Conservation (phyloP, 2,888 invertebrate species). For the Pteria penguin region DNA sequence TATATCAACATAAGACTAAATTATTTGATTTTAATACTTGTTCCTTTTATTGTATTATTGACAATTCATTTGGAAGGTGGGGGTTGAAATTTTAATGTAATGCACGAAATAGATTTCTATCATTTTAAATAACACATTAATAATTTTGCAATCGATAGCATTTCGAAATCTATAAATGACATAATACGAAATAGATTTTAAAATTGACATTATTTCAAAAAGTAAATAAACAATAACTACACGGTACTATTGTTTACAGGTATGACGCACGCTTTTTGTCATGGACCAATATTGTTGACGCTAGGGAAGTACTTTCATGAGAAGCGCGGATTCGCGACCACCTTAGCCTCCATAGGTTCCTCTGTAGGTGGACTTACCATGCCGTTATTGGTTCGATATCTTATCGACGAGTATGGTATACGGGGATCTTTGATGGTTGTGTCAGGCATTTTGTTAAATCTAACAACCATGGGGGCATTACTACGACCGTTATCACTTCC, state of each 20-base stretch:
- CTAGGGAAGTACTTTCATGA: constrained; percentile 29
- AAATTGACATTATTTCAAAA: too few relatives aligned
- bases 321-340: constrained; percentile 24
- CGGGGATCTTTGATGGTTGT: constrained; percentile 31
- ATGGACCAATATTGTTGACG: constrained; percentile 31
- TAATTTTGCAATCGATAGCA: too few relatives aligned
- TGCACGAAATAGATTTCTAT: too few relatives aligned
- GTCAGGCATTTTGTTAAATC: constrained; percentile 34
- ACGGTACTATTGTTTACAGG: constrained; percentile 5
- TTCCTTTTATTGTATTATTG: too few relatives aligned
- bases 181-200: too few relatives aligned
- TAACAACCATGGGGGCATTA: constrained; percentile 37
- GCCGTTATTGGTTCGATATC: constrained; percentile 17
- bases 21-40: too few relatives aligned
- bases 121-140: too few relatives aligned
- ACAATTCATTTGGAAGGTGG: too few relatives aligned
- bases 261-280: constrained; percentile 9
- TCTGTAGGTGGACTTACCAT: constrained; percentile 26
- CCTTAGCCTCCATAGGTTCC: constrained; percentile 19
- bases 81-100: too few relatives aligned
- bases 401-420: constrained; percentile 17
- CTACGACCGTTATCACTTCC: constrained; percentile 29
- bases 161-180: too few relatives aligned
- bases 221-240: too few relatives aligned
- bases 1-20: too few relatives aligned